Conservation (phyloP, 2,888 invertebrate genomes). For the Andrena praecox region DNA sequence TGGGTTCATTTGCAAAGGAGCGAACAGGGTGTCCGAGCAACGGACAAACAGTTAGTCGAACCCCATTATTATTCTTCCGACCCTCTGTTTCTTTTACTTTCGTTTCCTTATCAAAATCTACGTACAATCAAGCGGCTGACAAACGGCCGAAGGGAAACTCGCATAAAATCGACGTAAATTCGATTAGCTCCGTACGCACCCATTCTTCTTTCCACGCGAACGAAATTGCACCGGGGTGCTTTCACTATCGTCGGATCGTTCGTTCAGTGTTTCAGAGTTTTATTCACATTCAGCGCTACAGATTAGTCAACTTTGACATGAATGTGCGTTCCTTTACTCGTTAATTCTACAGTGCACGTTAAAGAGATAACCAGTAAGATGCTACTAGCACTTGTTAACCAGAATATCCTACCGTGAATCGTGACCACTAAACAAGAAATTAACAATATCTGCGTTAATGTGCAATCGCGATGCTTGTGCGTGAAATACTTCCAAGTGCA, state of each 20-base stretch:
- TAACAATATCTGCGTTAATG: constrained; percentile 26
- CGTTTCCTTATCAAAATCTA: constrained; percentile 40
- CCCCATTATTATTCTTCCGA: constrained; percentile 48
- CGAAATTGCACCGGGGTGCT: neutral
- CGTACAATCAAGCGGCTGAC: constrained; percentile 20
- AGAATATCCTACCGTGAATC: constrained; percentile 17
- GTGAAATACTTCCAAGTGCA: constrained; percentile 15
- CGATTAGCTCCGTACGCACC: constrained; percentile 3
- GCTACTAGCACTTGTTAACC: constrained; percentile 37
- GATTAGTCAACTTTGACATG: constrained; percentile 52
- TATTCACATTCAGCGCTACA: constrained; percentile 42
- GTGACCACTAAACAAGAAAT: constrained; percentile 1
- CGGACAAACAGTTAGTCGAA: constrained; percentile 58
- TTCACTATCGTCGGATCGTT: constrained; percentile 33
- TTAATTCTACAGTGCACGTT: constrained; percentile 33
- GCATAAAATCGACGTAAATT: constrained; percentile 23
- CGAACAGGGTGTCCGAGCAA: constrained; percentile 56
- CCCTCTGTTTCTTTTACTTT: constrained; percentile 13
- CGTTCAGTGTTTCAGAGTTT: constrained; percentile 19
- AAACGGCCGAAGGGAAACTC: constrained; percentile 21
- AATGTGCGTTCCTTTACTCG: constrained; percentile 5
- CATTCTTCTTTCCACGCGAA: neutral
- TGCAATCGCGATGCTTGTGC: constrained; percentile 33
- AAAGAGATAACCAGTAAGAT: constrained; percentile 21
- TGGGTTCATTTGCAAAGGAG: constrained; percentile 71